Conservation (phyloP, 2,113 vertebrate species). For the Otis tarda region DNA sequence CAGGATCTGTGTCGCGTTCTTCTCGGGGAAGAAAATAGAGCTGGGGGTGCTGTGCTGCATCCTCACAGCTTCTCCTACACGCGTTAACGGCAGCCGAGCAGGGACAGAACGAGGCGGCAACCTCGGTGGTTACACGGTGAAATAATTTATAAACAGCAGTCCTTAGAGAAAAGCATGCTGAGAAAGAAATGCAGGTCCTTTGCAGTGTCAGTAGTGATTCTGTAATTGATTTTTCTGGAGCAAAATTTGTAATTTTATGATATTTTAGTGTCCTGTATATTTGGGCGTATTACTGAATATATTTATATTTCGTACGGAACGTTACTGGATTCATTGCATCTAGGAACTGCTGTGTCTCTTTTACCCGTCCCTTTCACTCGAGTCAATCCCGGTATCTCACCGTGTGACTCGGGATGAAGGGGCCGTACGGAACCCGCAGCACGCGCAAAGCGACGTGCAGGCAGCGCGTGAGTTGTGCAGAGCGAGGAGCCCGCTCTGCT, state of each 20-base stretch:
- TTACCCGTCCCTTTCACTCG: neutral
- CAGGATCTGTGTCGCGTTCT: neutral
- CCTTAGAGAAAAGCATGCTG: neutral
- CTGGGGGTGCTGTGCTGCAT: neutral
- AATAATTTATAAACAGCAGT: neutral
- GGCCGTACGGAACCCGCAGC: neutral
- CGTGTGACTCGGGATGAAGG: neutral
- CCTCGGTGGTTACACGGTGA: neutral
- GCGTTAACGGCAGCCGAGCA: neutral
- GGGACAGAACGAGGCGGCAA: neutral
- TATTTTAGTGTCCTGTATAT: neutral
- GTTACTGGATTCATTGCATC: neutral
- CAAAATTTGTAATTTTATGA: neutral
- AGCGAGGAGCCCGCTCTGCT: neutral
- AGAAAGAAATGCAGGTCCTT: neutral
- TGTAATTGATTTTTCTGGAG: neutral
- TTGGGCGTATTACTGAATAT: neutral
- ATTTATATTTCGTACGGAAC: neutral
- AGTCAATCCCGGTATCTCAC: neutral
- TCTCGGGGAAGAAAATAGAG: neutral
- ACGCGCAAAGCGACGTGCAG: neutral
- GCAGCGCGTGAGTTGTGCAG: neutral
- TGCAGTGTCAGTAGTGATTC: neutral
- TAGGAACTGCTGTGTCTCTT: neutral
- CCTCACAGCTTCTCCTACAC: constrained; percentile 2